Percentiles rank a stretch among this genome's conserved stretches.
These are phyloP conservation scores for Scolopax mira DNA, from an alignment of 2,113 vertebrate genomes.

Conservation along the genomic window DNA sequence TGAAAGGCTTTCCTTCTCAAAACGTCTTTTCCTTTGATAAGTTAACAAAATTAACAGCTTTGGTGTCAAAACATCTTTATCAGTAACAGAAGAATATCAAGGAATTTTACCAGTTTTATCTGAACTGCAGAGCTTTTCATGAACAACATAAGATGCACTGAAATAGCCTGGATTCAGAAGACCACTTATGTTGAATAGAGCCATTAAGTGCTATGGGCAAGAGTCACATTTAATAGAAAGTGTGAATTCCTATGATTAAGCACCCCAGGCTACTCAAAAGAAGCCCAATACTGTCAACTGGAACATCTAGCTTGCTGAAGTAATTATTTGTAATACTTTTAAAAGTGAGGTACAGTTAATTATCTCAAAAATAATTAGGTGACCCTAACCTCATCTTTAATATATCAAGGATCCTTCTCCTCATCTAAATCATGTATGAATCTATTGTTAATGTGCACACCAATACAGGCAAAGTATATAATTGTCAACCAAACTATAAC, in stretches of 20 bases:
- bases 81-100: not conserved
- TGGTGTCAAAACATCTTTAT: not conserved
- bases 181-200: not conserved
- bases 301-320: not conserved
- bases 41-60: not conserved
- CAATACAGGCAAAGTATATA: not conserved
- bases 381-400: not conserved
- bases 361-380: not conserved
- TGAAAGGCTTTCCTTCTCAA: not conserved
- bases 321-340: not conserved
- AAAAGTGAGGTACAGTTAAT: not conserved
- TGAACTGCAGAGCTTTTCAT: not conserved
- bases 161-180: not conserved
- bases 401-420: not conserved
- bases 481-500: not conserved
- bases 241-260: not conserved
- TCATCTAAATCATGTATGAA: not conserved
- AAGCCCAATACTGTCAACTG: not conserved
- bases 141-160: not conserved
- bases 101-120: not conserved
- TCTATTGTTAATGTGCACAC: not conserved
- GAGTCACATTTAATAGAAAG: not conserved
- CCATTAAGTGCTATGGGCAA: not conserved
- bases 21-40: not conserved
- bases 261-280: not conserved